A percentile compares a stretch with the other conserved stretches of the same genome.
phyloP scores from a whole-genome alignment of 2,113 vertebrate genomes.

The Tupaia chinensis region DNA sequence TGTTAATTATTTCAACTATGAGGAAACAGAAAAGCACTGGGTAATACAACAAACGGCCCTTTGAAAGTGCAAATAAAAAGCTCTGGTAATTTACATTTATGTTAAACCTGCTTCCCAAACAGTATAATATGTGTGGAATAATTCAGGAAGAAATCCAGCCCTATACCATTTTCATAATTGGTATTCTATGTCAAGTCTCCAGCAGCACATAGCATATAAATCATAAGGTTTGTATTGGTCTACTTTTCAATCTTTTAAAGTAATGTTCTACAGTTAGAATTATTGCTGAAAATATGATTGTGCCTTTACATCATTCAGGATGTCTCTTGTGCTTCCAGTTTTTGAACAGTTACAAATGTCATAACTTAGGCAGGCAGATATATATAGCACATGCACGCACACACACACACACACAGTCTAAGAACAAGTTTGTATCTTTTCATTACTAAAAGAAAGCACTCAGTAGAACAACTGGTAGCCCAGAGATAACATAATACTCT shows the following conservation, averaged over 20 bases:
- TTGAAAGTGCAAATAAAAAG: constrained; percentile 79
- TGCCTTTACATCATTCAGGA: constrained; percentile 54
- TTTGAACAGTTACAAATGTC: constrained; percentile 57
- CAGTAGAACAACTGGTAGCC: too few relatives aligned
- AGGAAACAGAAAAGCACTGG: constrained; percentile 62
- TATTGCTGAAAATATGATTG: constrained; percentile 45
- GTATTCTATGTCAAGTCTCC: constrained; percentile 47
- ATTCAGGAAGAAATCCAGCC: constrained; percentile 75
- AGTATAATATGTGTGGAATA: constrained; percentile 37
- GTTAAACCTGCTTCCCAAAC: constrained; percentile 62
- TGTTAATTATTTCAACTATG: constrained; percentile 83
- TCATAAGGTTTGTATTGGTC: constrained; percentile 59
- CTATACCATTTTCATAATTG: constrained; percentile 61
- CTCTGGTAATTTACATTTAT: constrained; percentile 69
- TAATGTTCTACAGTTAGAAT: constrained; percentile 24
- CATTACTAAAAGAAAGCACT: too few relatives aligned
- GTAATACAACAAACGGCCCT: constrained; percentile 76
- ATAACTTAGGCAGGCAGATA: constrained; percentile 33
- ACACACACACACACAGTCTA: neutral
- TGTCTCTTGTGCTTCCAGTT: neutral
- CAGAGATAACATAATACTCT: too few relatives aligned
- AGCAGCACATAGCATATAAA: constrained; percentile 51
- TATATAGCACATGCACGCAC: neutral
- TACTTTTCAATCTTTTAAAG: constrained; percentile 50
- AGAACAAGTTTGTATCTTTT: constrained; percentile 1